phyloP scores from a whole-genome alignment of 2,113 vertebrate genomes.

The Saccopteryx bilineata region DNA sequence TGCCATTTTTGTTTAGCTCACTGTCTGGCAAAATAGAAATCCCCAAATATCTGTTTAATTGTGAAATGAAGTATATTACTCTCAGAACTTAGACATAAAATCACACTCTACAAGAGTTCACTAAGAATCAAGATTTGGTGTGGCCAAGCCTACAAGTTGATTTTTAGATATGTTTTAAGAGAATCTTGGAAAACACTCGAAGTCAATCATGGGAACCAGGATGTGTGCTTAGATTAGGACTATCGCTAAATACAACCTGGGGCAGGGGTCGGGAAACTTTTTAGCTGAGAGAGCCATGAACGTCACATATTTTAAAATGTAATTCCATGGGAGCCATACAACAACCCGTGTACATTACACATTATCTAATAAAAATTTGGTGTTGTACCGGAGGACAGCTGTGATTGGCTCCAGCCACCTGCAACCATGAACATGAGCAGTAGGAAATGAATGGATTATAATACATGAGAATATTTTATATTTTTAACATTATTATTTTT shows the following conservation, averaged over 20 bases:
- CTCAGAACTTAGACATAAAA: not conserved
- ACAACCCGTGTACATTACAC: too few relatives aligned
- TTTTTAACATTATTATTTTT: too few relatives aligned
- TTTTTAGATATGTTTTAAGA: not conserved
- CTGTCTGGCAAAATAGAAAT: not conserved
- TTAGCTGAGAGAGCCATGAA: too few relatives aligned
- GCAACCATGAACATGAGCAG: too few relatives aligned
- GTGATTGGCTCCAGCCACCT: too few relatives aligned
- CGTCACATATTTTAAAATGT: too few relatives aligned
- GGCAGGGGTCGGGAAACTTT: too few relatives aligned
- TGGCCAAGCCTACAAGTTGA: not conserved
- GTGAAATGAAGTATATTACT: constrained; percentile 23
- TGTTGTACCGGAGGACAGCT: too few relatives aligned
- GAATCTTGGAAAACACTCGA: not conserved
- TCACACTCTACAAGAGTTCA: not conserved
- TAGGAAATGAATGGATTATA: too few relatives aligned
- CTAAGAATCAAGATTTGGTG: not conserved
- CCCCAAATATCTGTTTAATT: not conserved
- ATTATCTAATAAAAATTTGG: too few relatives aligned
- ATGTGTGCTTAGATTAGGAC: not conserved
- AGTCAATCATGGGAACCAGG: not conserved
- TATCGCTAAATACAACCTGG: not conserved
- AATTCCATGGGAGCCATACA: too few relatives aligned
- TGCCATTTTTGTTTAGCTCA: not conserved
- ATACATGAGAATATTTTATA: too few relatives aligned